Conservation (phyloP, 2,797 vertebrate species). For the Muscicapa comitata region DNA sequence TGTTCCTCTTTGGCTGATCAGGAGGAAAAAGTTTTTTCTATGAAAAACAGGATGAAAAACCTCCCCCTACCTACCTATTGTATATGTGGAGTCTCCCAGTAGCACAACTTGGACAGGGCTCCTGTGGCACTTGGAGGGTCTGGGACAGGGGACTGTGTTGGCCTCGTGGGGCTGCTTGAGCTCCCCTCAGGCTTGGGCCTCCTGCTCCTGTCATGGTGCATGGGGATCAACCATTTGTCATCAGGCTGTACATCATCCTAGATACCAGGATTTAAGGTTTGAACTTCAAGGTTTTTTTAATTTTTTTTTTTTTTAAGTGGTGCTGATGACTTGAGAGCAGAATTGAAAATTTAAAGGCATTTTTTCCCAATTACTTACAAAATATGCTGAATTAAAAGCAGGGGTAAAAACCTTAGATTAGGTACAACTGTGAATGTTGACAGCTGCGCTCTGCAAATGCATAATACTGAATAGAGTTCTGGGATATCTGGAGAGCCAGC, state of each 20-base stretch:
- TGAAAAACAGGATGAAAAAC: too few species aligned
- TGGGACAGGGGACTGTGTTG: background rate
- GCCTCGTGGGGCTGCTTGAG: background rate
- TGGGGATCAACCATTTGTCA: background rate
- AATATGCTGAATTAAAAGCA: background rate
- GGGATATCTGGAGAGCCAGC: background rate
- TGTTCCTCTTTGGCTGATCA: background rate
- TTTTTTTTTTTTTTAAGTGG: background rate
- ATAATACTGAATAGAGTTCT: background rate
- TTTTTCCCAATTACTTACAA: background rate
- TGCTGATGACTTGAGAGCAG: background rate
- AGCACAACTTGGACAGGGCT: background rate
- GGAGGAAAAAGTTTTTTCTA: background rate
- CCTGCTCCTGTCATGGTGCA: background rate
- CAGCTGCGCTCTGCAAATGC: background rate
- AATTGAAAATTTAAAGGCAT: background rate
- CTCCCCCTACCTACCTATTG: rapidly evolving
- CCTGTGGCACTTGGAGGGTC: background rate
- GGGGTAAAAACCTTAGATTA: background rate
- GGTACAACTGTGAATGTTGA: background rate
- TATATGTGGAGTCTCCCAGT: rapidly evolving
- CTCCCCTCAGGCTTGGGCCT: background rate
- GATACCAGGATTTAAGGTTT: background rate
- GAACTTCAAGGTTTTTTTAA: background rate
- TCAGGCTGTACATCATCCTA: background rate